Evolutionary conservation across 2,113 vertebrate genomes (phyloP).

Genomic region (Melospiza georgiana): DNA sequence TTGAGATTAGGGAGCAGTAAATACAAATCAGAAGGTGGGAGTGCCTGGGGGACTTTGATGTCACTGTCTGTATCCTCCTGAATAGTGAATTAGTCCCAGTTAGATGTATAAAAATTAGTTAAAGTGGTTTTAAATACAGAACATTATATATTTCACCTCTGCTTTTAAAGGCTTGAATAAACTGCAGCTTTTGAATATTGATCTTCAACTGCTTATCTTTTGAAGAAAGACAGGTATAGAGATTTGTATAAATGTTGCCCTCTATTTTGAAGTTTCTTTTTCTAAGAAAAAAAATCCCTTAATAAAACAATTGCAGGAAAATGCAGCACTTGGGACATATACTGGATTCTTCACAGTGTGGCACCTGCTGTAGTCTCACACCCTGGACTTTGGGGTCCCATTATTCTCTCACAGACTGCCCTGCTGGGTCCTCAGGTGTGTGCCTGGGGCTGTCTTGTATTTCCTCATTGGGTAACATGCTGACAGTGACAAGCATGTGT

Average conservation of each 20-base stretch:
- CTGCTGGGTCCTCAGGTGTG: background rate
- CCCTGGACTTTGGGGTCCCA: background rate
- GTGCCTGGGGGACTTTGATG: background rate
- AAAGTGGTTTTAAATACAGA: constrained; percentile 6
- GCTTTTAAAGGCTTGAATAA: constrained; percentile 10
- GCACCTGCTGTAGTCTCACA: background rate
- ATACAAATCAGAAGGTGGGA: background rate
- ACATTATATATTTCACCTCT: background rate
- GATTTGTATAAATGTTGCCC: background rate
- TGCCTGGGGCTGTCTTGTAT: background rate
- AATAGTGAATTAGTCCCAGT: background rate
- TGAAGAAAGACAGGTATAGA: background rate
- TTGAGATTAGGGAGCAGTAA: background rate
- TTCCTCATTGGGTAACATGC: background rate
- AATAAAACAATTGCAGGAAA: background rate
- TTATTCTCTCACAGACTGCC: background rate
- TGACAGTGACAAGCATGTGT: background rate
- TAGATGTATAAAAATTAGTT: background rate
- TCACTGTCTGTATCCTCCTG: background rate
- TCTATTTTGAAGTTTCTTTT: background rate
- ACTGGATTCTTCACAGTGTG: background rate
- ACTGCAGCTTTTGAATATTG: background rate
- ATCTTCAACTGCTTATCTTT: background rate
- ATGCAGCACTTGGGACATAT: background rate
- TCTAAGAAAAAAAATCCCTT: background rate